A percentile compares a stretch with the other conserved stretches of the same genome.
These are phyloP conservation scores for Trimorus sp. DNA, from an alignment of 2,888 invertebrate genomes.

Conservation along the genomic window DNA sequence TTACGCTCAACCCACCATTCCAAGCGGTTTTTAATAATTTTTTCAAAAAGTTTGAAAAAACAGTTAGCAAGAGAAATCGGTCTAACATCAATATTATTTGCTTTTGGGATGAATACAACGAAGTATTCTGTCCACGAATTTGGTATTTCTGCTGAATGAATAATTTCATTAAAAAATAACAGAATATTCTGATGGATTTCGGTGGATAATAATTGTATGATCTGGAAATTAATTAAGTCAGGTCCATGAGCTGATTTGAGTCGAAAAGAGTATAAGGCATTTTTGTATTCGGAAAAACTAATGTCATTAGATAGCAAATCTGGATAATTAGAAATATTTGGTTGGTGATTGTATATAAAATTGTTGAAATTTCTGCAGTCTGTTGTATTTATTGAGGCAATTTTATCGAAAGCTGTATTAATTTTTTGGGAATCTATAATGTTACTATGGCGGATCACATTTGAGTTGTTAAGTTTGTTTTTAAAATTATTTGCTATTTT, in stretches of 20 bases:
- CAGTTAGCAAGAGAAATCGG: constrained; percentile 29
- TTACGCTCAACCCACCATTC: constrained; percentile 26
- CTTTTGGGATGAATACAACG: constrained; percentile 26
- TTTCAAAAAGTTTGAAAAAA: constrained; percentile 29
- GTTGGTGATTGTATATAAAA: not conserved
- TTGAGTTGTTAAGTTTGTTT: not conserved
- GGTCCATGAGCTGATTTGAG: constrained; percentile 2
- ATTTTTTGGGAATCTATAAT: not conserved
- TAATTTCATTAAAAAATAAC: constrained; percentile 11
- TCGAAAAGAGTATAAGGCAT: constrained; percentile 25
- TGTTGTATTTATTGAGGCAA: not conserved
- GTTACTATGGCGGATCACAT: not conserved
- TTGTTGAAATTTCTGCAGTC: not conserved
- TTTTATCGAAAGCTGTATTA: constrained; percentile 6
- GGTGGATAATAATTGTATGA: constrained; percentile 4
- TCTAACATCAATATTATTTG: not conserved
- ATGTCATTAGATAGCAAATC: too few relatives aligned
- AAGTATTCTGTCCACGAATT: constrained; percentile 21
- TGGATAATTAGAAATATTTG: not conserved
- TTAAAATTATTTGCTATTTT: constrained; percentile 9
- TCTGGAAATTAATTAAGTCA: constrained; percentile 11
- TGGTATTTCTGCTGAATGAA: not conserved
- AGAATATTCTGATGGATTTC: constrained; percentile 9
- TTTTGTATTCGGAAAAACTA: constrained; percentile 13
- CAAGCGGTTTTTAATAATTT: constrained; percentile 12